phyloP scores from a whole-genome alignment of 2,888 invertebrate genomes.

The Melanotus villosus region DNA sequence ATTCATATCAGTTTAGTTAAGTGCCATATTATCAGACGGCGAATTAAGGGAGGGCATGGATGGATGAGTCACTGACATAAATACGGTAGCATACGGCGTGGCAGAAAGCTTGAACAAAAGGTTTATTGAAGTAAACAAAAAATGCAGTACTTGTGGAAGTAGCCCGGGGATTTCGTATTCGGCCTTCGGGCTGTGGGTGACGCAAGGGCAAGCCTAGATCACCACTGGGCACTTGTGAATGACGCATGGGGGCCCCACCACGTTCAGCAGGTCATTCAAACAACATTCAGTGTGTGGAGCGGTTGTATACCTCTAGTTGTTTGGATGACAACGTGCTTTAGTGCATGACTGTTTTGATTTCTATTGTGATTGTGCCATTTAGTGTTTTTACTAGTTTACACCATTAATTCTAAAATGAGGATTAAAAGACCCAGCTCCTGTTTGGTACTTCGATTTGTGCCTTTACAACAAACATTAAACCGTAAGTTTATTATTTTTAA shows the following conservation, averaged over 20 bases:
- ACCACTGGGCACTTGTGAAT: constrained; percentile 51
- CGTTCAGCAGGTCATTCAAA: constrained; percentile 42
- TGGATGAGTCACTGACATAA: constrained; percentile 27
- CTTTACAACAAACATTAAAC: constrained; percentile 65
- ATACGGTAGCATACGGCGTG: constrained; percentile 30
- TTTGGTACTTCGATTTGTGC: constrained; percentile 75
- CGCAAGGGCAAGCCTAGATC: constrained; percentile 48
- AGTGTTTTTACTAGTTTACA: background rate
- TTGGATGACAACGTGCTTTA: constrained; percentile 29
- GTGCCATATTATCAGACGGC: background rate
- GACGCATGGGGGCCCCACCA: constrained; percentile 52
- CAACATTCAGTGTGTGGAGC: constrained; percentile 32
- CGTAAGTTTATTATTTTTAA: constrained; percentile 45
- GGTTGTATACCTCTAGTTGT: constrained; percentile 35
- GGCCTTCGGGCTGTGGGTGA: constrained; percentile 51
- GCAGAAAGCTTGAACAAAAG: constrained; percentile 36
- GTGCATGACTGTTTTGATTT: constrained; percentile 27
- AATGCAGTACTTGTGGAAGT: constrained; percentile 37
- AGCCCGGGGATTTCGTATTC: constrained; percentile 47
- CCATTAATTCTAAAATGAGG: constrained; percentile 68
- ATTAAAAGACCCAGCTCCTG: constrained; percentile 77
- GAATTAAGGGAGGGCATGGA: constrained; percentile 27
- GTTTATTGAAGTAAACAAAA: constrained; percentile 40
- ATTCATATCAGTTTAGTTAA: background rate
- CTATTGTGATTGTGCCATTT: constrained; percentile 16